Evolutionary conservation across 2,113 vertebrate species (phyloP).

Genomic region (Myanophis thanlyinensis): DNA sequence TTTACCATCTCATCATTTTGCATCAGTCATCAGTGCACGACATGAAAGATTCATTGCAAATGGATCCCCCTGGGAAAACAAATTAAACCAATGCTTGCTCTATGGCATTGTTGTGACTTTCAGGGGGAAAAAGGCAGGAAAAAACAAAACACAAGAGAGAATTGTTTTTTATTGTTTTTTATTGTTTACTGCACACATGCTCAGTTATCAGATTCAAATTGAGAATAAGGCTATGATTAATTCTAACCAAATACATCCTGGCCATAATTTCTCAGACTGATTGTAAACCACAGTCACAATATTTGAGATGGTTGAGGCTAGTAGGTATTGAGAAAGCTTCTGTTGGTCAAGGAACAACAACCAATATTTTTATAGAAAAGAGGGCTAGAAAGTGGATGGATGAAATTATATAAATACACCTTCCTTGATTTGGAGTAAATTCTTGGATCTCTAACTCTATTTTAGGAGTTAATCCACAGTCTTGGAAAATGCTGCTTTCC

Average conservation of each 20-base stretch:
- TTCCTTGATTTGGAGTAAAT: background rate
- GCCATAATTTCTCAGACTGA: background rate
- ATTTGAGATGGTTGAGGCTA: background rate
- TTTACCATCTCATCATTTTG: background rate
- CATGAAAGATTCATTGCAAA: background rate
- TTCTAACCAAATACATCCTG: background rate
- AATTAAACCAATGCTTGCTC: background rate
- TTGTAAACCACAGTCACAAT: background rate
- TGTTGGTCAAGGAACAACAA: background rate
- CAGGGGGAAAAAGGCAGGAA: too few relatives aligned
- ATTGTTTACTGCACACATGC: background rate
- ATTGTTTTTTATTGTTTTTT: background rate
- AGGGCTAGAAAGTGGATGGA: background rate
- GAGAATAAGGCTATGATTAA: background rate
- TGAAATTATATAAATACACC: background rate
- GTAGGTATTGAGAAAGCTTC: background rate
- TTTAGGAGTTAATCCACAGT: background rate
- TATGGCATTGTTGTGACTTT: background rate
- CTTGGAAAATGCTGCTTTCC: background rate
- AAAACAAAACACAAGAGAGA: background rate
- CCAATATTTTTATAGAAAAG: background rate
- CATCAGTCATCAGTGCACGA: background rate
- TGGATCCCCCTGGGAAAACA: background rate
- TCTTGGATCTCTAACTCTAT: background rate
- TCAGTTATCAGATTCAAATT: background rate